Percentiles rank a stretch among this genome's conserved stretches.
Conservation (phyloP, 2,113 vertebrate genomes). For the Centrocercus urophasianus region DNA sequence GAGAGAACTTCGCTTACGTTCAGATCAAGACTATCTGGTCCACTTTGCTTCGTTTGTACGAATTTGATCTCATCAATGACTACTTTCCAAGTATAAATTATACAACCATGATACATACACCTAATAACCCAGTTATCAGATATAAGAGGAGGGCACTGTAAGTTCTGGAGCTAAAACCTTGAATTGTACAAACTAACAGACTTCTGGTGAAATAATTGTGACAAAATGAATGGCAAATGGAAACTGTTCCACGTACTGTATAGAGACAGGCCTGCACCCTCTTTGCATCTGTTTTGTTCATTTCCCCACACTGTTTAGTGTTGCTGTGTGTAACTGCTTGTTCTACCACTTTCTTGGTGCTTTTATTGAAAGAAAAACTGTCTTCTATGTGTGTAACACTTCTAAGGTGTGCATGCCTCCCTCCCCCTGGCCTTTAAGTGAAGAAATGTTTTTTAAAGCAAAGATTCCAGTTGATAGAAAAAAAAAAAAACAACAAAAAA, state of each 20-base stretch:
- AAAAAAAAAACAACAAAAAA: not conserved
- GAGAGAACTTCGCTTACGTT: conserved; percentile 97
- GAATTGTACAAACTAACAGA: conserved; percentile 19
- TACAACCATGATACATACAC: conserved; percentile 98
- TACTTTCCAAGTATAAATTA: conserved; percentile 96
- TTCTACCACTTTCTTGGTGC: not conserved
- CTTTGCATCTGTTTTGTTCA: not conserved
- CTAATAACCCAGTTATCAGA: conserved; percentile 90
- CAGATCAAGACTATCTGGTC: conserved; percentile 99
- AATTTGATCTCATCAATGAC: conserved; percentile 91
- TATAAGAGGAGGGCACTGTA: conserved; percentile 84
- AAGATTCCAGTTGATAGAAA: not conserved
- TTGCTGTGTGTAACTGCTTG: not conserved
- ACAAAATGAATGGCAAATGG: not conserved
- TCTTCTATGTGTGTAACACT: not conserved
- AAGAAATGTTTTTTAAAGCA: not conserved
- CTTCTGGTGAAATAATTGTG: not conserved
- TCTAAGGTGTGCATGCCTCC: not conserved
- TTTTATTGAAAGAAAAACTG: conserved; percentile 1
- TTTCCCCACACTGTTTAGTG: not conserved
- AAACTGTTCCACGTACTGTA: not conserved
- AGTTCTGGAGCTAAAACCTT: not conserved
- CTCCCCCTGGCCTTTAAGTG: not conserved
- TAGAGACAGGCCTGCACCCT: not conserved
- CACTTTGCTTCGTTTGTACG: conserved; percentile 89